phyloP scores from a whole-genome alignment of 2,113 vertebrate genomes.

The Furnarius figulus region DNA sequence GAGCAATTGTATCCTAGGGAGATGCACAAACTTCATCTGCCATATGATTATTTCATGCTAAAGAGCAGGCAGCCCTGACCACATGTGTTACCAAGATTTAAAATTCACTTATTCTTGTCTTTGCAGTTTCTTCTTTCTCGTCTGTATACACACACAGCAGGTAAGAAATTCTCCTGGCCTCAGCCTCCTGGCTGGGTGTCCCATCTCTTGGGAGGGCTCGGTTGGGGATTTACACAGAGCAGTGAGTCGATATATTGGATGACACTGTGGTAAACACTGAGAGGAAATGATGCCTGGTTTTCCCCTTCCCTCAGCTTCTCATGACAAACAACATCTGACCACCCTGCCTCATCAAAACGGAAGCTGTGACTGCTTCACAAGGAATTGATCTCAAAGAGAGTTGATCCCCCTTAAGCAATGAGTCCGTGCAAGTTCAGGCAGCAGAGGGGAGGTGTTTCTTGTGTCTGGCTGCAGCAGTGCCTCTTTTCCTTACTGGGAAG shows the following conservation, averaged over 20 bases:
- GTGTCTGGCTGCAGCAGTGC: neutral
- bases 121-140: neutral
- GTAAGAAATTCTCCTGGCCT: neutral
- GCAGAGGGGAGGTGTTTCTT: neutral
- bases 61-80: neutral
- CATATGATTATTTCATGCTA: fast-evolving
- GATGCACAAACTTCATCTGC: no score
- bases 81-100: neutral
- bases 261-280: neutral
- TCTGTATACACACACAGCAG: neutral
- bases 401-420: neutral
- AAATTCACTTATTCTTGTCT: neutral
- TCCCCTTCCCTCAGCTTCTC: neutral
- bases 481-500: neutral
- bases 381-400: neutral
- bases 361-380: neutral
- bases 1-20: neutral
- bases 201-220: neutral
- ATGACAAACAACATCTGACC: neutral
- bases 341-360: neutral
- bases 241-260: fast-evolving
- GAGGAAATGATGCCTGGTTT: neutral
- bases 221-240: fast-evolving
- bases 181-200: neutral
- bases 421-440: neutral